Evolutionary conservation across 2,888 invertebrate genomes (phyloP), one percentile per base, ranked within the genome.

Genomic region (Ophion ventricosus): DNA sequence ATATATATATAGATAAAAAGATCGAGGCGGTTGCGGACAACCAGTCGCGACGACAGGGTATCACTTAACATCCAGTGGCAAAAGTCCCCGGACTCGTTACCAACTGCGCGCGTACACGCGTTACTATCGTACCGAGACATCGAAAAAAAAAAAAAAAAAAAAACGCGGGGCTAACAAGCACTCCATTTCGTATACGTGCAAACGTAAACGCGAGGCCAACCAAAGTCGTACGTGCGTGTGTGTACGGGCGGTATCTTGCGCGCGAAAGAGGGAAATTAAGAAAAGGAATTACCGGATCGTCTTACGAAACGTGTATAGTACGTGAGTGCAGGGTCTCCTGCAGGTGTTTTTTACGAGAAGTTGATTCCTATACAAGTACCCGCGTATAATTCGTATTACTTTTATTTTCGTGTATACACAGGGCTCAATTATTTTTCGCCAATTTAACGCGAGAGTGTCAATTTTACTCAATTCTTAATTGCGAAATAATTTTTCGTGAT

Each of bases 41-140:
- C 74, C 82, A 79, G 66, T 26, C 83, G 82, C 80, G 64, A 80
- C 74, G 77, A 80, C 72, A 59, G 69, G 83, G 84, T 90, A 90
- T 91, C 90, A 85, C 85, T 89, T 91, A 86, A 90, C 89, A 89
- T 85, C 88, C 78, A 86, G 87, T 88, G 84, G 81, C 69, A 77
- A 79, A 80, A 80, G 75, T 80, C 61, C 75, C 80, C 66, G 57
- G 40, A 80, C 83, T 79, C 75, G 79, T 83, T 83, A 79, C 79
- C 63, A 70, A 83, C 70, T 75, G 79, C 79, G 80, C 79, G 79
- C 83, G 80, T 63, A 76, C 75, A 76, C 66, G 80, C 83, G 80
- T 80, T 79, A 80, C 80, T 83, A 83, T 83, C 83, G 80, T 83
- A 76, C 76, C 83, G 79, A 79, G 75, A 59, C 66, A 80, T 80